Percentiles rank a stretch among this genome's conserved stretches.
Conservation (phyloP, 2,888 invertebrate species). For the Chaitophorus viminalis region DNA sequence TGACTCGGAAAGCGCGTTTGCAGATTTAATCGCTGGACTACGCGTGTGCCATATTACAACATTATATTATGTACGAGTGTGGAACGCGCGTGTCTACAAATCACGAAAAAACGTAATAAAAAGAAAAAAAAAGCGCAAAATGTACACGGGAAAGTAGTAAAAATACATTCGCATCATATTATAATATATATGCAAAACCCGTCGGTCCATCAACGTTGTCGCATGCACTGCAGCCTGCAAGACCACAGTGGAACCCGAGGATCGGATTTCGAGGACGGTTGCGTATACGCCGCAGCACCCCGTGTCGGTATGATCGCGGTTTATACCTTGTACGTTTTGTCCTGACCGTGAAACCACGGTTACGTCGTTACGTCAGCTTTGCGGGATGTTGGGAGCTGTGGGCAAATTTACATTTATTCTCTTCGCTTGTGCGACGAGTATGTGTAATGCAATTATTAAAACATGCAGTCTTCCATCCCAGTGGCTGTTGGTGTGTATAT, state of each 20-base stretch:
- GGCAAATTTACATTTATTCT: no score
- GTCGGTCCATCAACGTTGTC: background rate
- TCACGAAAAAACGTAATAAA: background rate
- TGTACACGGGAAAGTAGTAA: background rate
- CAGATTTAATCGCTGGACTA: background rate
- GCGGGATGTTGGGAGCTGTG: background rate
- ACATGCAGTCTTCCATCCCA: no score
- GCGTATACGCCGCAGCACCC: background rate
- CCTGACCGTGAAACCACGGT: background rate
- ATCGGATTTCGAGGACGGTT: background rate
- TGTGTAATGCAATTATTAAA: no score
- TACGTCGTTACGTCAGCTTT: background rate
- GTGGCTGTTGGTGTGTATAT: no score
- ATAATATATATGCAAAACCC: background rate
- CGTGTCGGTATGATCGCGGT: background rate
- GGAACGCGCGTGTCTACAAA: slow-evolving; percentile 18
- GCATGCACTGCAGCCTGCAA: no score
- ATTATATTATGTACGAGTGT: background rate
- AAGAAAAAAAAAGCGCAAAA: background rate
- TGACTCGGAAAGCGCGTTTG: background rate
- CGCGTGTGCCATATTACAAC: background rate
- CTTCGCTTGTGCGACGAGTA: no score
- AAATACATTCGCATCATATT: background rate
- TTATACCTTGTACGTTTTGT: background rate
- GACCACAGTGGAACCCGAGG: background rate